Conservation (phyloP, 2,113 vertebrate species). For the Nannospalax galili region DNA sequence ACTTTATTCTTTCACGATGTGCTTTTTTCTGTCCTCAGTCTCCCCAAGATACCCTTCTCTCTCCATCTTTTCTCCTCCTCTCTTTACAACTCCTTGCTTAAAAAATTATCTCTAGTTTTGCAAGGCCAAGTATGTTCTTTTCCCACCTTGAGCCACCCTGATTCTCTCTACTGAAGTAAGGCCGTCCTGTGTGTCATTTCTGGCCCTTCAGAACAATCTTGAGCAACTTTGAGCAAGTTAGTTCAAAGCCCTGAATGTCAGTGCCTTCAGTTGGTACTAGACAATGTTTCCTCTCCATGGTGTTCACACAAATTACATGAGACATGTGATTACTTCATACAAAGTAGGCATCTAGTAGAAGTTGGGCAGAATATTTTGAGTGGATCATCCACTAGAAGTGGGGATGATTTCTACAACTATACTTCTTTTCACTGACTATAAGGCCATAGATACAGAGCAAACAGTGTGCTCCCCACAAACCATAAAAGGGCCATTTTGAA, state of each 20-base stretch:
- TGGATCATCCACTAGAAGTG: fast-evolving
- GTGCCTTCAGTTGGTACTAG: too few species aligned
- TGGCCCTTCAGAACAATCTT: neutral
- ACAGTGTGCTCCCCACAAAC: neutral
- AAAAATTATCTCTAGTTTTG: neutral
- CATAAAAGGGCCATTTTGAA: neutral
- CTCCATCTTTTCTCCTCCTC: neutral
- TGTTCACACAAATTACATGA: neutral
- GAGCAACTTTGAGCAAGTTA: too few species aligned
- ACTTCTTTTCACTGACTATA: neutral
- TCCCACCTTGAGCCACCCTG: neutral
- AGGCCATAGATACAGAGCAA: neutral
- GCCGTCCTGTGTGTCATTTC: neutral
- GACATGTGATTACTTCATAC: neutral
- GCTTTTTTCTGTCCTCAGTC: too few species aligned
- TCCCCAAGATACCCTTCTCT: neutral
- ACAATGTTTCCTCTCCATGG: neutral
- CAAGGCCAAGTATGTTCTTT: too few species aligned
- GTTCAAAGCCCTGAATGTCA: neutral
- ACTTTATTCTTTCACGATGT: too few species aligned
- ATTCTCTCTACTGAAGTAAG: too few species aligned
- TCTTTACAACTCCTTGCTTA: neutral
- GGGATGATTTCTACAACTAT: neutral
- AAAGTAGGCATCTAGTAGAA: neutral
- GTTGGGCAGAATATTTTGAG: neutral